These are phyloP conservation scores for Mycogona germanica DNA, from an alignment of 2,888 invertebrate species.

Conservation along the genomic window DNA sequence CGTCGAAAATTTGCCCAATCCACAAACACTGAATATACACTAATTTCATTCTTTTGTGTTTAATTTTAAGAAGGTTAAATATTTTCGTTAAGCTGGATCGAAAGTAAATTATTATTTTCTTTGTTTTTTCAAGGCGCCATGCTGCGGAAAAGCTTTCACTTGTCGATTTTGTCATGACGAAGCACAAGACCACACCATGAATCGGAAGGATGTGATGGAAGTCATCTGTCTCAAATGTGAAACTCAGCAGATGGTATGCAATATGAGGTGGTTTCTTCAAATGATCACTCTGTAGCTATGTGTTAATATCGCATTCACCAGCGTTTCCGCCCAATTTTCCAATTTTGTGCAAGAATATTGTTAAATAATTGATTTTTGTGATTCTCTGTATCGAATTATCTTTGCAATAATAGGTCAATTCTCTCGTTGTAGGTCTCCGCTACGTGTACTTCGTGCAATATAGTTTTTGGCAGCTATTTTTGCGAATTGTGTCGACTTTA, in stretches of 20 bases:
- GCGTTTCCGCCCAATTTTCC: not conserved
- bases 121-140: slow-evolving; percentile 56
- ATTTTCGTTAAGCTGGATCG: no score
- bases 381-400: not conserved
- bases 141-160: slow-evolving; percentile 75
- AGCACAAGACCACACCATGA: slow-evolving; percentile 66
- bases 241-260: slow-evolving; percentile 45
- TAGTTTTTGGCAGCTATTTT: slow-evolving; percentile 49
- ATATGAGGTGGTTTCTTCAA: no score
- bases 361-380: not conserved
- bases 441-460: slow-evolving; percentile 10
- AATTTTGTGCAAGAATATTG: not conserved
- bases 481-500: slow-evolving; percentile 78
- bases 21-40: no score
- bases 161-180: slow-evolving; percentile 88
- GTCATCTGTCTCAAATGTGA: slow-evolving; percentile 71
- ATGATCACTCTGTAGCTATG: no score
- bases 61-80: no score
- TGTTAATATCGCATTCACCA: not conserved
- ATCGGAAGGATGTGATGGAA: slow-evolving; percentile 68
- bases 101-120: slow-evolving; percentile 9
- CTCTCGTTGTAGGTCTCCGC: slow-evolving; percentile 3
- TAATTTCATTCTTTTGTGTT: no score
- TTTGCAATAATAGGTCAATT: not conserved
- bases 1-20: no score